Conservation (phyloP, 2,113 vertebrate genomes). For the Python bivittatus region DNA sequence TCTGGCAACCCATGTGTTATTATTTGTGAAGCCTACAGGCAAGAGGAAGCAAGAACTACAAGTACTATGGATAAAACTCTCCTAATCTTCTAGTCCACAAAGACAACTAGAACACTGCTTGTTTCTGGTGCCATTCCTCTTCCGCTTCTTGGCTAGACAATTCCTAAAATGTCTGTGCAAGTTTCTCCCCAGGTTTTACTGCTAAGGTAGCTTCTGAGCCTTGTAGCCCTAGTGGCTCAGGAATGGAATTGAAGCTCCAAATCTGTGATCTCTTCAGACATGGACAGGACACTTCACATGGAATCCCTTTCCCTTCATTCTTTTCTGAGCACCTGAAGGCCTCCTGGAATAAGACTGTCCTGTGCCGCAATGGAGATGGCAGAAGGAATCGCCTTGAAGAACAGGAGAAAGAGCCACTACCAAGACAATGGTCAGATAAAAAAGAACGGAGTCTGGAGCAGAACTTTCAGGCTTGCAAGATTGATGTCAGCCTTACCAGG, state of each 20-base stretch:
- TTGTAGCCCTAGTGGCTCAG: background rate
- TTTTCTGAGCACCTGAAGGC: background rate
- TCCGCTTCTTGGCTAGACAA: background rate
- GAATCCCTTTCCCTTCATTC: background rate
- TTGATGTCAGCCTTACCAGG: no score
- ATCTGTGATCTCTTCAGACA: background rate
- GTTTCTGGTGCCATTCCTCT: background rate
- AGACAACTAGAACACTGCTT: background rate
- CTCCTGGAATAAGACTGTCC: background rate
- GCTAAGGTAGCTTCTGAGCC: background rate
- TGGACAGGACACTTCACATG: background rate
- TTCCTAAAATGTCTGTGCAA: background rate
- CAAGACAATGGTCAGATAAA: no score
- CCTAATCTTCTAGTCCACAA: background rate
- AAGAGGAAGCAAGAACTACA: background rate
- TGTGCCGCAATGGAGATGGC: background rate
- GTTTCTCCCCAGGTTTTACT: background rate
- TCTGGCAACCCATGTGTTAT: background rate
- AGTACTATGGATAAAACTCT: no score
- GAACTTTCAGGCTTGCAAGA: no score
- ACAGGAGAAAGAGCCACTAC: background rate
- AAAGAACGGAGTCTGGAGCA: background rate
- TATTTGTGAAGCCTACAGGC: background rate
- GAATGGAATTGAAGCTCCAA: background rate
- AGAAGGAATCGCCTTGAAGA: background rate